Evolutionary conservation across 2,888 invertebrate genomes (phyloP).

Genomic region (Maniola hyperantus): DNA sequence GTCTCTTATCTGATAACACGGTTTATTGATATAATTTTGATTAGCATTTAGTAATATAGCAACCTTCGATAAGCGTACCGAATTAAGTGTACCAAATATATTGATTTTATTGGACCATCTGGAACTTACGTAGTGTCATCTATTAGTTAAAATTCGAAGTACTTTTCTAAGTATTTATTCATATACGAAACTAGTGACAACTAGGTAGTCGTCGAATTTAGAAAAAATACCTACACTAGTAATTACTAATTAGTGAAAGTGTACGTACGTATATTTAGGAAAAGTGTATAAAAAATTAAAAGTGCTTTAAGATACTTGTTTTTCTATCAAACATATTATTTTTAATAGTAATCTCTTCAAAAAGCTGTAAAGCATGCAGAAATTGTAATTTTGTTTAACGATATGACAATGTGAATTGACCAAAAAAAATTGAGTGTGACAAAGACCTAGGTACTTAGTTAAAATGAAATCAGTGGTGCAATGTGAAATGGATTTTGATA

Average conservation of each 20-base stretch:
- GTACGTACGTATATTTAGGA: too few relatives aligned
- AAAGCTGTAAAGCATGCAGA: neutral
- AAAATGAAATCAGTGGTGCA: conserved; percentile 23
- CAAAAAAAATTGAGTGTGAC: neutral
- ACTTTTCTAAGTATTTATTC: too few relatives aligned
- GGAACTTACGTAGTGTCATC: neutral
- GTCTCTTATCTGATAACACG: conserved; percentile 40
- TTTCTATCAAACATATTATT: too few relatives aligned
- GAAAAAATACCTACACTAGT: too few relatives aligned
- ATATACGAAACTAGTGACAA: too few relatives aligned
- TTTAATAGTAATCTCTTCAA: neutral
- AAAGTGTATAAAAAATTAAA: too few relatives aligned
- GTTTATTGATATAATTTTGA: conserved; percentile 32
- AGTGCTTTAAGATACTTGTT: too few relatives aligned
- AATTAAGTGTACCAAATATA: neutral
- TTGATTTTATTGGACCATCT: neutral
- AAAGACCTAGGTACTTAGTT: neutral
- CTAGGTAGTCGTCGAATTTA: too few relatives aligned
- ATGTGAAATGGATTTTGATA: conserved; percentile 16
- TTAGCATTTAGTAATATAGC: conserved; percentile 27
- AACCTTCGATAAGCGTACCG: neutral
- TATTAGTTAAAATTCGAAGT: neutral
- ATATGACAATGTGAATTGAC: neutral
- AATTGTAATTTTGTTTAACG: neutral
- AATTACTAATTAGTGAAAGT: too few relatives aligned